Evolutionary conservation across 1,140 invertebrate species (phyloP).

Genomic region (Drosophila setifemur): DNA sequence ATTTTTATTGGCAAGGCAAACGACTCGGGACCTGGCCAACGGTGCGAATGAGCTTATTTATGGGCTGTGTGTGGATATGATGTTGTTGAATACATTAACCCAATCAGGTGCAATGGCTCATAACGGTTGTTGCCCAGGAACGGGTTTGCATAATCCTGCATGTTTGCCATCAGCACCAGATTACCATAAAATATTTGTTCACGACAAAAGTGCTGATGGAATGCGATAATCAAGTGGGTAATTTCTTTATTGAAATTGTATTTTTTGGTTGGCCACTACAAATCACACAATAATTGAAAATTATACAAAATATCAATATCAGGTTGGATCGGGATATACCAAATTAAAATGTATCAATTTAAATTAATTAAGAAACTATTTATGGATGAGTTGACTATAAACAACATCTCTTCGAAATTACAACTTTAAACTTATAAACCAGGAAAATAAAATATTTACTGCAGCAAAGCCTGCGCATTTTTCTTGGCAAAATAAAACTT

Average conservation of each 20-base stretch:
- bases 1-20: conserved; percentile 19
- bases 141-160: background rate
- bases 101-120: conserved; percentile 16
- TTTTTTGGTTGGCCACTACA: no score
- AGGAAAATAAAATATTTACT: no score
- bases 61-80: conserved; percentile 33
- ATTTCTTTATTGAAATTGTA: background rate
- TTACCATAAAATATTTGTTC: background rate
- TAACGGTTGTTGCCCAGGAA: background rate
- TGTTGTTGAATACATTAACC: conserved; percentile 40
- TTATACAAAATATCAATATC: no score
- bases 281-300: background rate
- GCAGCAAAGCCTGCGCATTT: no score
- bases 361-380: no score
- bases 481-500: background rate
- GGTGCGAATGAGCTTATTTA: conserved; percentile 43
- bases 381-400: no score
- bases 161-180: background rate
- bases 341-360: no score
- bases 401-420: no score
- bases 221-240: background rate
- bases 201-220: background rate
- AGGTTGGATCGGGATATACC: no score
- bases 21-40: conserved; percentile 17
- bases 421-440: no score